These are phyloP conservation scores for Enteromius mattozi DNA, from an alignment of 2,797 vertebrate species.

Conservation along the genomic window DNA sequence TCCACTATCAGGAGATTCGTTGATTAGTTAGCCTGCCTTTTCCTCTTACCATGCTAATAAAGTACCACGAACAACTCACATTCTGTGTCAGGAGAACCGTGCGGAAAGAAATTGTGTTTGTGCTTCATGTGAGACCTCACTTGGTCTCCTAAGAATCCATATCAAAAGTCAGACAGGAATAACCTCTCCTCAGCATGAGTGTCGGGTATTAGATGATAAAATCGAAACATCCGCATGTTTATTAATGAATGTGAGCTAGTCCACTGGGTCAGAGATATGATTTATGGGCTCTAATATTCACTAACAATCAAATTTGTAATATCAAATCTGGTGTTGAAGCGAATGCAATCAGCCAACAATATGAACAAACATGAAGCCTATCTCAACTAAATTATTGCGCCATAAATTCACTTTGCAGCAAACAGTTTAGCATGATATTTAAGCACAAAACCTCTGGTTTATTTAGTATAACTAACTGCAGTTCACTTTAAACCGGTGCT, in stretches of 20 bases:
- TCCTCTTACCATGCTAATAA: constrained; percentile 78
- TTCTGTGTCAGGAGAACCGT: constrained; percentile 35
- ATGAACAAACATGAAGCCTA: constrained; percentile 26
- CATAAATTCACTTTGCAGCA: neutral
- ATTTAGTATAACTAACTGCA: neutral
- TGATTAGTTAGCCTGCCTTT: constrained; percentile 79
- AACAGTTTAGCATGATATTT: constrained; percentile 1
- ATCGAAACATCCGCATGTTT: constrained; percentile 41
- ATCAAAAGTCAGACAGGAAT: constrained; percentile 39
- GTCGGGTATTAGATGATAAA: constrained; percentile 30
- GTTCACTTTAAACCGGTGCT: neutral
- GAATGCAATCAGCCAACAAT: constrained; percentile 31
- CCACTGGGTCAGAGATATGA: constrained; percentile 39
- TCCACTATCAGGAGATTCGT: constrained; percentile 77
- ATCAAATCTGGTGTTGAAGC: constrained; percentile 33
- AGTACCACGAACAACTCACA: constrained; percentile 75
- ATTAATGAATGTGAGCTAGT: constrained; percentile 44
- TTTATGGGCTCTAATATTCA: constrained; percentile 50
- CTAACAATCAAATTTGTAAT: constrained; percentile 33
- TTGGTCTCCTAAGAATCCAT: constrained; percentile 15
- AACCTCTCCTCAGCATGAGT: constrained; percentile 19
- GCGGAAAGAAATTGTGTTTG: constrained; percentile 27
- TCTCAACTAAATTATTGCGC: constrained; percentile 35
- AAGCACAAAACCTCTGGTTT: neutral
- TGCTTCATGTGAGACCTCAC: constrained; percentile 28